Conservation (phyloP, 2,113 vertebrate species). For the Excalfactoria chinensis region DNA sequence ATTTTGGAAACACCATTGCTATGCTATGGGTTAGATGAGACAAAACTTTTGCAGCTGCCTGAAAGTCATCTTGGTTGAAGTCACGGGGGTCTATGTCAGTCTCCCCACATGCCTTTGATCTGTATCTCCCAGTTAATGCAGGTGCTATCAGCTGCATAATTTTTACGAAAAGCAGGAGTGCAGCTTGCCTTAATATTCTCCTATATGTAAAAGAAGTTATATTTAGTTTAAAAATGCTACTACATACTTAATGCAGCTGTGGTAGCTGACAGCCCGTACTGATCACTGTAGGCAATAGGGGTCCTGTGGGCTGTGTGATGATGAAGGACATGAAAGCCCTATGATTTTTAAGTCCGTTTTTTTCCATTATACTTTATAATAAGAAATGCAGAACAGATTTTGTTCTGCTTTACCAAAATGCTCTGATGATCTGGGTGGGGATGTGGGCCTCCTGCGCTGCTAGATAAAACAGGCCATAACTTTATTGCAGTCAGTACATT, state of each 20-base stretch:
- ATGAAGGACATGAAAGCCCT: neutral
- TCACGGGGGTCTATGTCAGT: fast-evolving
- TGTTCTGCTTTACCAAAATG: neutral
- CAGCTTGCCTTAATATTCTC: neutral
- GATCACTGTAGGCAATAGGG: neutral
- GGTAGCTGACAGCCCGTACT: neutral
- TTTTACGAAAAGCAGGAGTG: neutral
- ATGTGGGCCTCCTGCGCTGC: neutral
- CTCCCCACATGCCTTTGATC: neutral
- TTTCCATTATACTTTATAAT: neutral
- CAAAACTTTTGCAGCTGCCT: neutral
- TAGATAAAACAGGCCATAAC: neutral
- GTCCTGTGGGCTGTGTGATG: neutral
- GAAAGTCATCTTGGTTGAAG: neutral
- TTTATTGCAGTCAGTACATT: neutral
- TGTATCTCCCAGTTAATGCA: neutral
- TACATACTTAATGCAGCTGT: neutral
- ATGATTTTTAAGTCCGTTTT: neutral
- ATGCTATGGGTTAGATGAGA: neutral
- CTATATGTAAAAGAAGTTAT: neutral
- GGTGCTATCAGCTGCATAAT: neutral
- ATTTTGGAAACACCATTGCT: neutral
- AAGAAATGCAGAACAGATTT: neutral
- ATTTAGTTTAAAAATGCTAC: neutral
- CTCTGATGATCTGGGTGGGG: too few relatives aligned